Base-by-base conservation (phyloP, 1,140 invertebrate genomes). In the Macrostomum lignano region DNA sequence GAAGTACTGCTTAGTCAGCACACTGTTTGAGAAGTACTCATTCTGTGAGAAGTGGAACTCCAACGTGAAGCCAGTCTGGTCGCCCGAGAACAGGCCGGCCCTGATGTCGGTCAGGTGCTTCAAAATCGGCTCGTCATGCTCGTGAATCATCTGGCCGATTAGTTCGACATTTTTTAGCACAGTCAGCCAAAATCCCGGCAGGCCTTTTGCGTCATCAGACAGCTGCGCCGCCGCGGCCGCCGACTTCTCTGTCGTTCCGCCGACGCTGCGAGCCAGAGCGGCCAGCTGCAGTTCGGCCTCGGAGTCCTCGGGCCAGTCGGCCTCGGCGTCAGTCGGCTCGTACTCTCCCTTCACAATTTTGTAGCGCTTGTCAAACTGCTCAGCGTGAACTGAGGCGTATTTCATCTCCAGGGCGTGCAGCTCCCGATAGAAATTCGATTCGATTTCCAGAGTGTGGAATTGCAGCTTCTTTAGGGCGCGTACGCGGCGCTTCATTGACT, bases 91-190 rank as follows among this genome's bases (percentile, higher is more conserved):
- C 10, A 20, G 13, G 10, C 14, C 21, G 11, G 22, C 24, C 63
- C 71, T 74, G 38, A 98, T 73, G 57, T 98, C 84, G 43, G 63
- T 67, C 33, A 98, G 64, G 63, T 79, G 71, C 47, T 79, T 73
- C 7, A 98, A 58, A 46, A 91, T 84, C 1, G 82, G 75, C 49
- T 86, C 76, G 62, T 98, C 88, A 48, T 84, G 71, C 41, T 79
- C 72, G 47, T 65, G 46, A n/a, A 33, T 33, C 11, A 17, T 33
- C 7, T 4, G 13, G 5, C 19, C 4, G 19, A 21, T 21, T 4
- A 23, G 9, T 10, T n/a, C 19, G 11, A 24, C 11, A 24, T 33
- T 33, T 11, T 21, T 19, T 4, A 33, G 7, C 14, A 24, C 32
- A n/a, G 32, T 33, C 6, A 33, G 19, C 32, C 32, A 33, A 19